phyloP scores from a whole-genome alignment of 2,888 invertebrate genomes.

The Apomyelois bistriatella region DNA sequence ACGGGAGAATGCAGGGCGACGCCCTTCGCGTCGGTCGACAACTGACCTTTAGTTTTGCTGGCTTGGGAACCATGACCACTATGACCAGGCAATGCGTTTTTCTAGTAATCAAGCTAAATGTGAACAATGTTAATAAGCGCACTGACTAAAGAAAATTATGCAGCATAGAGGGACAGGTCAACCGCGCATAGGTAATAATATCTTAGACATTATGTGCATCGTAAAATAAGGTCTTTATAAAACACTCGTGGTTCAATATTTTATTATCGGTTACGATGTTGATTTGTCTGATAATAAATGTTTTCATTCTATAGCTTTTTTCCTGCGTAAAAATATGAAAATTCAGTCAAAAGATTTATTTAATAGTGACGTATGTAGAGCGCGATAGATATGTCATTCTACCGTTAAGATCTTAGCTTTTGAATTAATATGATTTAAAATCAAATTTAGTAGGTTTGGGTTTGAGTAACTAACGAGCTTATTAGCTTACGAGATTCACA shows the following conservation, averaged over 20 bases:
- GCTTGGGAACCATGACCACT: conserved; percentile 29
- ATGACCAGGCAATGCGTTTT: conserved; percentile 24
- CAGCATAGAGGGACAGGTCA: conserved; percentile 6
- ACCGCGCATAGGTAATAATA: neutral
- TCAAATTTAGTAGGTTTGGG: neutral
- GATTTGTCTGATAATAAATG: too few relatives aligned
- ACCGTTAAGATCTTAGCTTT: too few relatives aligned
- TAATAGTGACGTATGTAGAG: too few relatives aligned
- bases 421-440: too few relatives aligned
- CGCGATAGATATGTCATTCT: too few relatives aligned
- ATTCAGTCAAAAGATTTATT: too few relatives aligned
- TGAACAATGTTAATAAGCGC: conserved; percentile 17
- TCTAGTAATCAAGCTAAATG: conserved; percentile 19
- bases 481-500: neutral
- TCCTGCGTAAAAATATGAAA: too few relatives aligned
- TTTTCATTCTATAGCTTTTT: too few relatives aligned
- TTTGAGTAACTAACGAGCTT: neutral
- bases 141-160: neutral
- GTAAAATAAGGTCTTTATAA: neutral
- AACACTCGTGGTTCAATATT: too few relatives aligned
- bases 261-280: too few relatives aligned
- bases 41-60: conserved; percentile 61
- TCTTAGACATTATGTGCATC: neutral
- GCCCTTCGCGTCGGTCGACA: conserved; percentile 53
- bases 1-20: conserved; percentile 42